These are phyloP conservation scores for Barnardius zonarius DNA, from an alignment of 2,113 vertebrate species.

Conservation along the genomic window DNA sequence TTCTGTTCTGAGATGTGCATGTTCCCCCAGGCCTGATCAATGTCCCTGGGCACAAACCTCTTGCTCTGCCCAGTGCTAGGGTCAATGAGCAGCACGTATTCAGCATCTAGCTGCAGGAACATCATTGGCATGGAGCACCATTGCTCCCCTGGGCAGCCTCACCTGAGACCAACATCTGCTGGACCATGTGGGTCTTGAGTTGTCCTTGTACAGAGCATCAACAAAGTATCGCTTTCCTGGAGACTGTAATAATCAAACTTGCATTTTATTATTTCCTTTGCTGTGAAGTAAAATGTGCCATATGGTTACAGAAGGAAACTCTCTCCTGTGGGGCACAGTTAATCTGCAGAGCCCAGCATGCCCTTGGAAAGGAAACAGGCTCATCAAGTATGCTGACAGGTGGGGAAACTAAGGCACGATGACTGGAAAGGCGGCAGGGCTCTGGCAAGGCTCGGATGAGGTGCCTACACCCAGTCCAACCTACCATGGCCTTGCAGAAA, in stretches of 20 bases:
- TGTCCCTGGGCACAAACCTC: background rate
- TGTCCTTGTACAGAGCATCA: too few species aligned
- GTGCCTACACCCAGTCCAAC: background rate
- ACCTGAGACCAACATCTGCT: background rate
- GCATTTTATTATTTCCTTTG: background rate
- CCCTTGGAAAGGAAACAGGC: background rate
- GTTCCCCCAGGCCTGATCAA: background rate
- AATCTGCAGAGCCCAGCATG: background rate
- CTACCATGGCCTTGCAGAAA: background rate
- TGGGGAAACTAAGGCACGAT: background rate
- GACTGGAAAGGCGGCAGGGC: background rate
- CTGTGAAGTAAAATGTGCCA: background rate
- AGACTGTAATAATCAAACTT: background rate
- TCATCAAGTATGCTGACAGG: background rate
- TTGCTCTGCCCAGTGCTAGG: rapidly evolving
- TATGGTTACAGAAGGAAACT: background rate
- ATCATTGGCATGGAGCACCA: rapidly evolving
- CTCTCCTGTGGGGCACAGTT: background rate
- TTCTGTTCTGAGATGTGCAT: background rate
- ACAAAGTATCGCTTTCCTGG: background rate
- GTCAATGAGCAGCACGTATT: background rate
- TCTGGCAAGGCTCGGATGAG: background rate
- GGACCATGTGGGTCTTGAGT: background rate
- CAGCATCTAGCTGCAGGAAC: background rate
- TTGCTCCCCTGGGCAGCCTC: background rate